phyloP scores from a whole-genome alignment of 2,113 vertebrate genomes.

The Hypomesus transpacificus region DNA sequence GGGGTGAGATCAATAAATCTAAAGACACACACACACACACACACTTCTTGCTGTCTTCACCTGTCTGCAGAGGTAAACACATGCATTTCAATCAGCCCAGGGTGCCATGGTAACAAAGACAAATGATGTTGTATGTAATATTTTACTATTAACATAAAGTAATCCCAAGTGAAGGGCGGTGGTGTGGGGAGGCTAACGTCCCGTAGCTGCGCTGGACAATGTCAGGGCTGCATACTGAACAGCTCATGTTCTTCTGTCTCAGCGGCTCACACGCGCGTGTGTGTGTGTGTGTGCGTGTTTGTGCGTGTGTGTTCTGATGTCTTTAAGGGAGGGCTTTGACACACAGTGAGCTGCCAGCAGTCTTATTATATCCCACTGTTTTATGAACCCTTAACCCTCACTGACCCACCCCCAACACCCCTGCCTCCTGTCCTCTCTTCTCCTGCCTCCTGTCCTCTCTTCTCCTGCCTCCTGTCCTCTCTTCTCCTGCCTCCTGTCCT shows the following conservation, averaged over 20 bases:
- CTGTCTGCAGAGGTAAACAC: slow-evolving; percentile 89
- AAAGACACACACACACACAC: slow-evolving; percentile 50
- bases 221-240: slow-evolving; percentile 99
- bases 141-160: slow-evolving; percentile 99
- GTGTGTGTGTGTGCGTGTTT: slow-evolving; percentile 64
- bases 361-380: slow-evolving; percentile 85
- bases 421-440: no score
- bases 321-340: slow-evolving; percentile 70
- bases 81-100: slow-evolving; percentile 82
- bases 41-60: slow-evolving; percentile 77
- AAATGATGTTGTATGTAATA: slow-evolving; percentile 99
- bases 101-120: slow-evolving; percentile 91
- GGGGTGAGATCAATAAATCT: slow-evolving; percentile 67
- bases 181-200: slow-evolving; percentile 99
- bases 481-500: no score
- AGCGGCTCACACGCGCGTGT: slow-evolving; percentile 74
- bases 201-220: slow-evolving; percentile 99
- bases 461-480: no score
- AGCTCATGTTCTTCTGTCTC: slow-evolving; percentile 98
- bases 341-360: slow-evolving; percentile 82
- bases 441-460: no score
- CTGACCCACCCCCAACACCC: no score
- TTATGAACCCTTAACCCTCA: slow-evolving; percentile 62
- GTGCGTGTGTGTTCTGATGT: slow-evolving; percentile 56
- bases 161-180: slow-evolving; percentile 99